phyloP scores from a whole-genome alignment of 2,888 invertebrate genomes.

The Ganaspis brasiliensis region DNA sequence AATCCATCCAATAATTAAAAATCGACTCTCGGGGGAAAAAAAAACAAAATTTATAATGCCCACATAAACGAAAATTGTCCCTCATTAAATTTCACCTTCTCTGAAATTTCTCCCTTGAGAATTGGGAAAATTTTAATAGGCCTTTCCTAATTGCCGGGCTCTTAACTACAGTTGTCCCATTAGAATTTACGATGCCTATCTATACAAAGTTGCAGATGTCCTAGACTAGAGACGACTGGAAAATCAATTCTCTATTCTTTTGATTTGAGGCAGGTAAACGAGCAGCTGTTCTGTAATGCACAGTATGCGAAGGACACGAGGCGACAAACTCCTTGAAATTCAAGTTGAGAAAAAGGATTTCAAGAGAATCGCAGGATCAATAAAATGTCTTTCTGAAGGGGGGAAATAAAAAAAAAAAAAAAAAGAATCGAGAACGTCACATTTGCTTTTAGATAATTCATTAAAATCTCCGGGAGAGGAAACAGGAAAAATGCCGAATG shows the following conservation, averaged over 20 bases:
- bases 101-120: neutral
- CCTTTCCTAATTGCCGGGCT: neutral
- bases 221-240: constrained; percentile 3
- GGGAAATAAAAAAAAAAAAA: too few species aligned
- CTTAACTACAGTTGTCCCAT: too few species aligned
- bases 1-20: too few species aligned
- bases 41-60: too few species aligned
- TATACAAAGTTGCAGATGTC: constrained; percentile 13
- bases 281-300: constrained; percentile 10
- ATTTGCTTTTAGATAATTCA: neutral
- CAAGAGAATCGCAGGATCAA: neutral
- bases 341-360: neutral
- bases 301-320: neutral
- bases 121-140: too few species aligned
- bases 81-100: neutral
- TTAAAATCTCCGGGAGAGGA: neutral
- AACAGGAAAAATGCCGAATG: constrained; percentile 44
- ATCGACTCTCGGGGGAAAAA: too few species aligned
- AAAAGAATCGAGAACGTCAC: neutral
- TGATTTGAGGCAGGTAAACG: neutral
- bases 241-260: constrained; percentile 17
- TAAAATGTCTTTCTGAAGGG: too few species aligned
- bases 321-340: neutral
- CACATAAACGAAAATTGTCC: too few species aligned
- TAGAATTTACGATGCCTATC: neutral